Evolutionary conservation across 2,888 invertebrate genomes (phyloP).

Genomic region (Aphelenchoides bicaudatus): DNA sequence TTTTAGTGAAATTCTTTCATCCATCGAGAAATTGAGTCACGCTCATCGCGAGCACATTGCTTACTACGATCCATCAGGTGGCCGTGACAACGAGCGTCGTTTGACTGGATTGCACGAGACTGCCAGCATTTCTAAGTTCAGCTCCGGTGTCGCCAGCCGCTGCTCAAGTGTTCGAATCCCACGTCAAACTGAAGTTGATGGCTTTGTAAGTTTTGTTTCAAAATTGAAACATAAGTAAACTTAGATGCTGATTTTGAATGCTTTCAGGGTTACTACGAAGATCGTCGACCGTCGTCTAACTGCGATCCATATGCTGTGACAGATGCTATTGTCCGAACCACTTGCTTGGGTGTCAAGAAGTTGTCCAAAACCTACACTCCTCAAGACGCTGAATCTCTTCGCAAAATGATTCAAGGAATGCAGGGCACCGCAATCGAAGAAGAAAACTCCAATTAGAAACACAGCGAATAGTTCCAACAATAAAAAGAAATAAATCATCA

Average conservation of each 20-base stretch:
- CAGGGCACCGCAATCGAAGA: constrained; percentile 11
- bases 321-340: constrained; percentile 56
- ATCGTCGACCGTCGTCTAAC: constrained; percentile 60
- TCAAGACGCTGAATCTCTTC: constrained; percentile 40
- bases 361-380: constrained; percentile 56
- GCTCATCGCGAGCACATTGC: constrained; percentile 84
- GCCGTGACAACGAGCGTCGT: constrained; percentile 90
- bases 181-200: constrained; percentile 57
- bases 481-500: too few relatives aligned
- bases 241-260: neutral
- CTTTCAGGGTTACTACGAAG: constrained; percentile 60
- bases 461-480: too few relatives aligned
- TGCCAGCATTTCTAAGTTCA: constrained; percentile 92
- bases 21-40: constrained; percentile 87
- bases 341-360: constrained; percentile 55
- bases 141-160: constrained; percentile 63
- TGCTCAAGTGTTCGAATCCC: constrained; percentile 59
- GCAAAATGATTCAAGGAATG: constrained; percentile 33
- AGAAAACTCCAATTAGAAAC: constrained; percentile 12
- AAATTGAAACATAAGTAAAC: too few relatives aligned
- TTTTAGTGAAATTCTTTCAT: constrained; percentile 81
- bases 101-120: constrained; percentile 89
- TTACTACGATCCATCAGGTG: constrained; percentile 41
- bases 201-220: constrained; percentile 44
- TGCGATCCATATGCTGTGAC: constrained; percentile 61